phyloP scores from a whole-genome alignment of 1,140 invertebrate genomes.

The Aculops lycopersici region DNA sequence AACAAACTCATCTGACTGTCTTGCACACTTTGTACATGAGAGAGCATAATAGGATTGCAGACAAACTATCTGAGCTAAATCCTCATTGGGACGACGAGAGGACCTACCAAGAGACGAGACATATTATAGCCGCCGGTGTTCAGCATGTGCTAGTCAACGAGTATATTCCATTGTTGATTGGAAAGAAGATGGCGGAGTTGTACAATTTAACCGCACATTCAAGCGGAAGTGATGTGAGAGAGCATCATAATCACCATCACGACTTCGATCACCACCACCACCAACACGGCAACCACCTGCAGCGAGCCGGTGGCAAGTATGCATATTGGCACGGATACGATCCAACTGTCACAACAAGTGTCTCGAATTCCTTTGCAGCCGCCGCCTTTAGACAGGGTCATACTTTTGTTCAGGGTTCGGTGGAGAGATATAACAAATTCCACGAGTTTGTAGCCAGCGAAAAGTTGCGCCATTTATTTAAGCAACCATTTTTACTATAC shows the following conservation, averaged over 20 bases:
- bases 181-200: slow-evolving; percentile 10
- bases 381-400: slow-evolving; percentile 21
- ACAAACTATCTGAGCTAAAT: slow-evolving; percentile 29
- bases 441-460: slow-evolving; percentile 26
- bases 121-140: slow-evolving; percentile 39
- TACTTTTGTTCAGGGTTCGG: slow-evolving; percentile 15
- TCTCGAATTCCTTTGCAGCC: slow-evolving; percentile 18
- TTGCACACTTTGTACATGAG: slow-evolving; percentile 20
- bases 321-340: slow-evolving; percentile 16
- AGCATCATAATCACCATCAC: too few species aligned
- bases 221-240: too few species aligned
- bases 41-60: slow-evolving; percentile 29
- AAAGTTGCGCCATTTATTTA: slow-evolving; percentile 44
- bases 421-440: slow-evolving; percentile 10
- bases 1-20: slow-evolving; percentile 18
- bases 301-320: too few species aligned
- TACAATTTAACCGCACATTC: slow-evolving; percentile 10
- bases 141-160: slow-evolving; percentile 20
- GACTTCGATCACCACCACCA: too few species aligned
- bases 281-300: slow-evolving; percentile 12
- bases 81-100: slow-evolving; percentile 32
- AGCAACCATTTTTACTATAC: slow-evolving; percentile 58
- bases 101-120: slow-evolving; percentile 47
- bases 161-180: slow-evolving; percentile 19
- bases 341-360: slow-evolving; percentile 15